Base-by-base conservation (phyloP, 2,113 vertebrate species). In the Zootoca vivipara region DNA sequence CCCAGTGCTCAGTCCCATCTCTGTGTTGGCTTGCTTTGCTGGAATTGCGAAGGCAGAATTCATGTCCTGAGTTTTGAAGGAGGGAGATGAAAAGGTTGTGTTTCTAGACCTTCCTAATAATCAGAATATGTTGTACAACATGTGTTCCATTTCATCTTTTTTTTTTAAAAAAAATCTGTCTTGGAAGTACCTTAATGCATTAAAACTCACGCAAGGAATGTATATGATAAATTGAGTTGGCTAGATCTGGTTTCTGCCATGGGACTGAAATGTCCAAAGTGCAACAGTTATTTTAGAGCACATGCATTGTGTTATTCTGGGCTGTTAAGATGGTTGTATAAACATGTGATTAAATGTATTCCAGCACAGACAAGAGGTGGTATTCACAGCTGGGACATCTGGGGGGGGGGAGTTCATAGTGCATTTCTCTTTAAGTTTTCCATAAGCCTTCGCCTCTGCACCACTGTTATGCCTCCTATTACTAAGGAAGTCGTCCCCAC, bases 251-350 rank as follows among this genome's bases (percentile, higher is more conserved):
- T 3, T 86, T 12, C 35, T 90, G 30, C 84, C 69, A 46, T 79
- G 88, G 82, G 13, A 75, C 4, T 90, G 88, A 90, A 82, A 69
- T 33, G 75, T 9, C 52, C 70, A 90, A 94, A 92, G 78, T 69
- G 22, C 33, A 77, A 0, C 42, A 3, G 73, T 4, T 78, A 38
- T 42, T 40, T 62, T 26, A 38, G 35, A 88, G 58, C 84, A 86
- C 28, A 72, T 0, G 0, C 26, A 18, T 74, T n/a, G 0, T 78
- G 77, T 91, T 89, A 72, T 30, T 75, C 67, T 83, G 12, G 90
- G 33, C 85, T 93, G 84, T 94, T 94, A 94, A 52, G 85, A 91
- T 90, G 73, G n/a, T 40, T 70, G 87, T 46, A n/a, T 85, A 56
- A 18, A 69, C 86, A 72, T 56, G 10, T 86, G 88, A 70, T 40